Percentiles rank a stretch among this genome's conserved stretches.
Evolutionary conservation across 2,888 invertebrate genomes (phyloP).

Genomic region (Aelia acuminata): DNA sequence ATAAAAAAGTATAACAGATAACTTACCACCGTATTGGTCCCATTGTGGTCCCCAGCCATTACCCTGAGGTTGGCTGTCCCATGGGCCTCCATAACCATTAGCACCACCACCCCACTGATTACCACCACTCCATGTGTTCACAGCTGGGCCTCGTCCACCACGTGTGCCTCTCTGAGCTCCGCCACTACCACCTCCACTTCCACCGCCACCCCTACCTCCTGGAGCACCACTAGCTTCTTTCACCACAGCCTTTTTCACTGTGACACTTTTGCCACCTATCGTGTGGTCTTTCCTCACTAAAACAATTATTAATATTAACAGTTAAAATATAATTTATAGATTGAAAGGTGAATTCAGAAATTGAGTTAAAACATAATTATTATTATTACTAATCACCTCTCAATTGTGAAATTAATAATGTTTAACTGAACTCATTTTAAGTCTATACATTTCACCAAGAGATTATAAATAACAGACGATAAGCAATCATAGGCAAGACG

Average conservation of each 20-base stretch:
- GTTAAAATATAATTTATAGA: no score
- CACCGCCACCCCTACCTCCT: constrained; percentile 58
- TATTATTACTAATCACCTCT: no score
- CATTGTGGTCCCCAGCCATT: constrained; percentile 63
- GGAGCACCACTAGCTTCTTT: constrained; percentile 61
- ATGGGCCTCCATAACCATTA: constrained; percentile 61
- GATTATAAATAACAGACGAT: no score
- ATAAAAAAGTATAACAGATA: neutral
- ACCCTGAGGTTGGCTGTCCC: constrained; percentile 64
- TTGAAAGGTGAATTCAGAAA: no score
- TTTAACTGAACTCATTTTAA: no score
- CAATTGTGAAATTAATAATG: no score
- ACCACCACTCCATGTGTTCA: constrained; percentile 38
- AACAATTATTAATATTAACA: neutral
- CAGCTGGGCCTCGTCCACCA: constrained; percentile 58
- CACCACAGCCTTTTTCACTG: constrained; percentile 64
- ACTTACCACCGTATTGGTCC: constrained; percentile 61
- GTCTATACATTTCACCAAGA: no score
- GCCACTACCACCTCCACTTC: constrained; percentile 58
- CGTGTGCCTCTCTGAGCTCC: constrained; percentile 59
- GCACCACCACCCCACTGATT: constrained; percentile 60
- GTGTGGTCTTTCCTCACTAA: constrained; percentile 63
- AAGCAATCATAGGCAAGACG: no score
- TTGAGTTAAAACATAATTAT: no score
- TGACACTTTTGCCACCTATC: constrained; percentile 63